Percentiles rank a stretch among this genome's conserved stretches.
Evolutionary conservation across 2,113 vertebrate species (phyloP).

Genomic region (Corvus moneduloides): DNA sequence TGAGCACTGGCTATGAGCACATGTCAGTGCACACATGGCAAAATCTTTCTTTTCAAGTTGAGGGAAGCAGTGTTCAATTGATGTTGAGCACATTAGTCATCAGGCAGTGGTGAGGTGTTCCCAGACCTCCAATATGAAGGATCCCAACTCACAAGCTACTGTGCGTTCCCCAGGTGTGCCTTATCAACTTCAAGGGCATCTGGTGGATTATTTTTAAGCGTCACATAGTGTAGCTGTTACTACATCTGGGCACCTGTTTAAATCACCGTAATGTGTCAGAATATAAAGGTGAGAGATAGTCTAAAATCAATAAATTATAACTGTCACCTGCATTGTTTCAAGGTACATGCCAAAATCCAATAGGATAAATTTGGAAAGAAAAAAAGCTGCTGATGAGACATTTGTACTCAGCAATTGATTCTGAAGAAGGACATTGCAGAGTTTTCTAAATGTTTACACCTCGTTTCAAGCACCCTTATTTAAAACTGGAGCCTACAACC

Average conservation of each 20-base stretch:
- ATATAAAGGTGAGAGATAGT: neutral
- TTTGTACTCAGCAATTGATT: neutral
- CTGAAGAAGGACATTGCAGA: neutral
- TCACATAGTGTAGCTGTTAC: neutral
- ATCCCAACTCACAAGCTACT: neutral
- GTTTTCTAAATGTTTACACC: neutral
- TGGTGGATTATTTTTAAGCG: neutral
- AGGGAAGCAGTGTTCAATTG: neutral
- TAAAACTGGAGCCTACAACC: neutral
- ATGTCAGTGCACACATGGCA: fast-evolving
- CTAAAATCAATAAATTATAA: neutral
- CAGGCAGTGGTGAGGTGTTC: neutral
- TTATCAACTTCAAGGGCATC: neutral
- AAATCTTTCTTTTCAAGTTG: neutral
- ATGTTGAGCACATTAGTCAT: fast-evolving
- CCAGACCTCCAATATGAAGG: neutral
- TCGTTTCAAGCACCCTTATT: neutral
- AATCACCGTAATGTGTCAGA: fast-evolving
- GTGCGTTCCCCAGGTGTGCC: neutral
- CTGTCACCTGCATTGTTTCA: neutral
- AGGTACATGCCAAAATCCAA: neutral
- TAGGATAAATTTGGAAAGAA: neutral
- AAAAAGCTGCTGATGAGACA: neutral
- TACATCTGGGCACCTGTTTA: neutral
- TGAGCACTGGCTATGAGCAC: neutral